Evolutionary conservation across 2,797 vertebrate genomes (phyloP).

Genomic region (Enoplosus armatus): DNA sequence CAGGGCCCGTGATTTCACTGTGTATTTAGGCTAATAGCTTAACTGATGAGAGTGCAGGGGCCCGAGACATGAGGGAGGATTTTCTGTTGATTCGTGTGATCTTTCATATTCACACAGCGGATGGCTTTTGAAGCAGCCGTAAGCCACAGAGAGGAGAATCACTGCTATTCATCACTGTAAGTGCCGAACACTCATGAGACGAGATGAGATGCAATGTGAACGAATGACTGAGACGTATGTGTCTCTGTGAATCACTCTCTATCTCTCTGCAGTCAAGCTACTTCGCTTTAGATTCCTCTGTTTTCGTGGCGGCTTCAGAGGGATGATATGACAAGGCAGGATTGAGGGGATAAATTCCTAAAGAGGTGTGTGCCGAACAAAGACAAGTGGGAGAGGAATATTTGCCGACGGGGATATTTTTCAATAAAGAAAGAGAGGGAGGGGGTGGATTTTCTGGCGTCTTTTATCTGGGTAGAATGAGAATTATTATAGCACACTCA

Average conservation of each 20-base stretch:
- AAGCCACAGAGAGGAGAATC: constrained; percentile 36
- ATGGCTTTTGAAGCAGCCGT: constrained; percentile 18
- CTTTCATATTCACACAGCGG: constrained; percentile 22
- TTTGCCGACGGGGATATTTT: constrained; percentile 44
- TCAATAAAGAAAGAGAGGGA: constrained; percentile 28
- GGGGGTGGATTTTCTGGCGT: constrained; percentile 31
- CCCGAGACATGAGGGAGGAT: constrained; percentile 6
- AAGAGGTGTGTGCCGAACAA: constrained; percentile 60
- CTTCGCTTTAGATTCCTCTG: constrained; percentile 29
- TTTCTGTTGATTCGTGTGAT: constrained; percentile 28
- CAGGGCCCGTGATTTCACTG: constrained; percentile 28
- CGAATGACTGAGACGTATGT: constrained; percentile 46
- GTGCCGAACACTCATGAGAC: constrained; percentile 46
- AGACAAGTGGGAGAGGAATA: constrained; percentile 44
- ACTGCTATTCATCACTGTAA: constrained; percentile 55
- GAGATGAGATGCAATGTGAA: constrained; percentile 55
- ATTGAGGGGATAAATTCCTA: constrained; percentile 53
- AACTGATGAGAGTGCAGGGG: constrained; percentile 31
- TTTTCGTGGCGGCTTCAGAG: constrained; percentile 32
- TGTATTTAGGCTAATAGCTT: constrained; percentile 58
- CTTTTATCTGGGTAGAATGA: constrained; percentile 42
- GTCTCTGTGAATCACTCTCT: constrained; percentile 24
- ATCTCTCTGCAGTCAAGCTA: background rate
- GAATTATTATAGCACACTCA: constrained; percentile 31
- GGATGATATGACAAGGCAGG: constrained; percentile 44